Evolutionary conservation across 2,797 vertebrate genomes (phyloP).

Genomic region (Chloroceryle inda): DNA sequence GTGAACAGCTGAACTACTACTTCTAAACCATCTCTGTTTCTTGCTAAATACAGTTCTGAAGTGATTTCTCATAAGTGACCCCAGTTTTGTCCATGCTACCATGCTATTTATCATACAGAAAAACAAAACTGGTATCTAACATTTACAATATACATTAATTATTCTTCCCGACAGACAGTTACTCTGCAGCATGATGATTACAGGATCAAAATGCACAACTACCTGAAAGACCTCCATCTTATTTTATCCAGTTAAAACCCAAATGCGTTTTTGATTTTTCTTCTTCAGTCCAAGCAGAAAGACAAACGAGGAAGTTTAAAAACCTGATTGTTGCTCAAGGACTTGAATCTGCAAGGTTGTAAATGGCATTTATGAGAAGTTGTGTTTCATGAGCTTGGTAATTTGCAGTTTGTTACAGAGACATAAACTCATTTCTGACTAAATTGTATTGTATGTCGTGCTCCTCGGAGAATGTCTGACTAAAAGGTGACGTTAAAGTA

Average conservation of each 20-base stretch:
- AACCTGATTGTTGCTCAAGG: slow-evolving; percentile 27
- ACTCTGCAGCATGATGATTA: neutral
- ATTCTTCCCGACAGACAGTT: neutral
- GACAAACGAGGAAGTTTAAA: neutral
- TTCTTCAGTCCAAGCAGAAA: neutral
- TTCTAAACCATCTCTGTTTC: neutral
- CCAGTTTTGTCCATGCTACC: neutral
- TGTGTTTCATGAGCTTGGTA: slow-evolving; percentile 22
- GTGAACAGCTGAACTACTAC: neutral
- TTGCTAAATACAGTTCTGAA: neutral
- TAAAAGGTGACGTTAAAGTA: slow-evolving; percentile 63
- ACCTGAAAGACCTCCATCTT: neutral
- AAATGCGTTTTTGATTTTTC: slow-evolving; percentile 8
- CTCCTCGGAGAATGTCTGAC: slow-evolving; percentile 26
- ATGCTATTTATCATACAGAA: neutral
- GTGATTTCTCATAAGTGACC: neutral
- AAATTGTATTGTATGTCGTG: slow-evolving; percentile 51
- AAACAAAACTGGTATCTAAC: neutral
- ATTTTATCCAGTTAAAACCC: neutral
- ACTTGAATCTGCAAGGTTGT: slow-evolving; percentile 13
- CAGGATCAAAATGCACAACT: neutral
- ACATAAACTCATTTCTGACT: slow-evolving; percentile 56
- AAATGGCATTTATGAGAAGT: slow-evolving; percentile 57
- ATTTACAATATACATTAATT: neutral
- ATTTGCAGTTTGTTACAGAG: slow-evolving; percentile 71